Evolutionary conservation across 2,888 invertebrate species (phyloP).

Genomic region (Xiphydria camelus): DNA sequence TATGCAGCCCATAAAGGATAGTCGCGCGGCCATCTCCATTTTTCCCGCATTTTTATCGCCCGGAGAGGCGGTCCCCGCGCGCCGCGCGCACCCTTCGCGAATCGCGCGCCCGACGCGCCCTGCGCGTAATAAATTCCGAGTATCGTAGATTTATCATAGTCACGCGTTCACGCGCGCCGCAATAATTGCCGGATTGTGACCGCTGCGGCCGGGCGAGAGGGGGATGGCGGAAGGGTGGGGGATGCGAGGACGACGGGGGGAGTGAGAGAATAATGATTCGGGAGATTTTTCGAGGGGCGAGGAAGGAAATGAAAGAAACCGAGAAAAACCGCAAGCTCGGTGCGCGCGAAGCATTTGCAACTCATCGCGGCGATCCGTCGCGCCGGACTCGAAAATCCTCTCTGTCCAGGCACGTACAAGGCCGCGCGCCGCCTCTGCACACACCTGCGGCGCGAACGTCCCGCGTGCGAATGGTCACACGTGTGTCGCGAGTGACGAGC

Average conservation of each 20-base stretch:
- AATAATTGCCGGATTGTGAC: constrained; percentile 45
- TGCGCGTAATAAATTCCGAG: constrained; percentile 42
- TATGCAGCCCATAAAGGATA: constrained; percentile 18
- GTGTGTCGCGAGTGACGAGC: too few relatives aligned
- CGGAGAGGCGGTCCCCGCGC: too few relatives aligned
- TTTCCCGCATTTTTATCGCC: constrained; percentile 42
- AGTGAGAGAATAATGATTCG: constrained; percentile 26
- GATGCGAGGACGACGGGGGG: constrained; percentile 11
- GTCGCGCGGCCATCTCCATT: constrained; percentile 28
- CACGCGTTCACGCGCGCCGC: constrained; percentile 40
- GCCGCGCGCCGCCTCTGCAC: background rate
- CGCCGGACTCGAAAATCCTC: background rate
- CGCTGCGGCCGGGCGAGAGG: constrained; percentile 19
- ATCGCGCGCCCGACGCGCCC: constrained; percentile 14
- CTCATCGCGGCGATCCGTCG: background rate
- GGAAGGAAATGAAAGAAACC: background rate
- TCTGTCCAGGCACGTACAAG: background rate
- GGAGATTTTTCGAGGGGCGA: constrained; percentile 8
- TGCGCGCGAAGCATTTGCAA: background rate
- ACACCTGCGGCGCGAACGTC: too few relatives aligned
- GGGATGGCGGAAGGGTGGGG: constrained; percentile 11
- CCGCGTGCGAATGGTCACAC: too few relatives aligned
- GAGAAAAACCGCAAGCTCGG: background rate
- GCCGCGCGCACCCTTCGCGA: constrained; percentile 27
- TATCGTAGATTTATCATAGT: constrained; percentile 51